Evolutionary conservation across 2,888 invertebrate species (phyloP).

Genomic region (Mystacides longicornis): DNA sequence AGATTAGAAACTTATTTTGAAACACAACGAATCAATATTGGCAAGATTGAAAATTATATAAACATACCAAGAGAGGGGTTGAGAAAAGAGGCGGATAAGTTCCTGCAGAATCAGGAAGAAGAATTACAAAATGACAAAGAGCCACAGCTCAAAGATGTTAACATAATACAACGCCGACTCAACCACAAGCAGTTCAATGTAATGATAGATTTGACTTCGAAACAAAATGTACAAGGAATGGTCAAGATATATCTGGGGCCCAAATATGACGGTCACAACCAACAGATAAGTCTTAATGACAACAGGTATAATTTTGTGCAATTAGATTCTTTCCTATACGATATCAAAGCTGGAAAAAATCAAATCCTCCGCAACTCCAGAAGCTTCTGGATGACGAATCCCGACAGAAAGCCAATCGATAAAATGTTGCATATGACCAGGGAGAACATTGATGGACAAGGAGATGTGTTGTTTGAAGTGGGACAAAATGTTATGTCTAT

Average conservation of each 20-base stretch:
- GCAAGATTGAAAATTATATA: conserved; percentile 49
- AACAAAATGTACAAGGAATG: conserved; percentile 50
- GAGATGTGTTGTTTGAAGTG: conserved; percentile 41
- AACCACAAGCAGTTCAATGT: conserved; percentile 59
- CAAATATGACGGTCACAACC: conserved; percentile 53
- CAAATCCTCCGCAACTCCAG: conserved; percentile 58
- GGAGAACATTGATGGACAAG: conserved; percentile 29
- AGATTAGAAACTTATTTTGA: conserved; percentile 64
- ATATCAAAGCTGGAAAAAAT: conserved; percentile 57
- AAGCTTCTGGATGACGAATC: conserved; percentile 55
- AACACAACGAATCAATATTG: conserved; percentile 56
- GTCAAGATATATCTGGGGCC: conserved; percentile 64
- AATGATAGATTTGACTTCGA: conserved; percentile 49
- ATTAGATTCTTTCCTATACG: conserved; percentile 43
- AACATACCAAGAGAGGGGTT: conserved; percentile 41
- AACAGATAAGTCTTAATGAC: conserved; percentile 40
- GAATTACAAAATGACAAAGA: no score
- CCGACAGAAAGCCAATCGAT: conserved; percentile 50
- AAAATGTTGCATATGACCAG: conserved; percentile 30
- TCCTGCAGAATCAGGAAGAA: no score
- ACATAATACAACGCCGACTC: conserved; percentile 47
- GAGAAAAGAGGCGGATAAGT: conserved; percentile 45
- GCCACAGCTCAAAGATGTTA: no score
- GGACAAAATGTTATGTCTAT: conserved; percentile 49
- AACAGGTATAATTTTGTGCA: conserved; percentile 22